Base-by-base conservation (phyloP, 2,888 invertebrate species). In the Chrysopilus asiliformis region DNA sequence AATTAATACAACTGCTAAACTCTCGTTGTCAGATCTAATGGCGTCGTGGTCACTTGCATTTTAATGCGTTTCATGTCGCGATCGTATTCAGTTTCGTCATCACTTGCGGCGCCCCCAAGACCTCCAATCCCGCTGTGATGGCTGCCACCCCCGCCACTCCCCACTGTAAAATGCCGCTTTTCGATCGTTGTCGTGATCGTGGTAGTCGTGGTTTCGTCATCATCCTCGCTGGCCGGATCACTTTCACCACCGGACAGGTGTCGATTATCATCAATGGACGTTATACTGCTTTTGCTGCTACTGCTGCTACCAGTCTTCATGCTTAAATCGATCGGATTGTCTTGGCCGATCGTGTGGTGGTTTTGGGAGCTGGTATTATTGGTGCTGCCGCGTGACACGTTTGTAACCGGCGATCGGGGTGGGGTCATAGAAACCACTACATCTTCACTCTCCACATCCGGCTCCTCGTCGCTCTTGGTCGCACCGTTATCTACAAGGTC, bases 301-400 rank as follows among this genome's bases (percentile, higher is more conserved):
- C 65, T 67, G 40, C 72, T 66, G 28, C 76, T 77, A 15, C 69
- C 69, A 1, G 75, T 70, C 51, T 77, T 80, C 65, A 83, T 79
- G 24, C 83, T 83, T 44, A 85, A 60, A 54, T 85, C 85, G 57
- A 85, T 84, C 2, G 85, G 85, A 53, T 78, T 76, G 45, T 83
- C 82, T 53, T 83, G 81, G 1, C 67, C 57, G 8, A 44, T 48
- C 1, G 67, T 45, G 13, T 7, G n/a, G n/a, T n/a, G n/a, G n/a
- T n/a, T n/a, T n/a, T n/a, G n/a, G 68, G 67, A 39, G 67, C 66
- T 0, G 43, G 35, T 32, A 66, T 60, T 5, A 64, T 53, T 47
- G 67, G 60, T n/a, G n/a, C n/a, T n/a, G n/a, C n/a, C n/a, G n/a
- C n/a, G n/a, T n/a, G n/a, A n/a, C n/a, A n/a, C n/a, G n/a, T n/a